Percentiles rank a stretch among this genome's conserved stretches.
phyloP scores from a whole-genome alignment of 2,113 vertebrate species.

The Symphodus melops region DNA sequence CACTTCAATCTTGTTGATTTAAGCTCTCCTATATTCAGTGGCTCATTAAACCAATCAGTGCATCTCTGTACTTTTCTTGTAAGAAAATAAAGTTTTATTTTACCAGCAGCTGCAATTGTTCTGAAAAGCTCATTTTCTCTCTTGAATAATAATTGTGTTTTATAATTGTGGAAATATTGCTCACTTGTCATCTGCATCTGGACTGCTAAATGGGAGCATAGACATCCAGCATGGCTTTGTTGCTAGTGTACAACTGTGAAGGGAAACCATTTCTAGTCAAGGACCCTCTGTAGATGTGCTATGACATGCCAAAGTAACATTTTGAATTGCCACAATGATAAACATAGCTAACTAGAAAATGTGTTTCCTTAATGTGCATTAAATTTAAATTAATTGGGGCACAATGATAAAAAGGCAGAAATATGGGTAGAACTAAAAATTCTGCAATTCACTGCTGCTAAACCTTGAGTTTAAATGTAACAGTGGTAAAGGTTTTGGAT shows the following conservation, averaged over 20 bases:
- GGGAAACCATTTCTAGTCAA: constrained; percentile 11
- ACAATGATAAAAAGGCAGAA: not conserved
- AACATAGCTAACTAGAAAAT: not conserved
- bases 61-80: not conserved
- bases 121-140: not conserved
- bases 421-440: not conserved
- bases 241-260: constrained; percentile 21
- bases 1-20: constrained; percentile 8
- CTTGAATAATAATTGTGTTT: not conserved
- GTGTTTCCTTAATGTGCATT: not conserved
- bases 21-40: constrained; percentile 6
- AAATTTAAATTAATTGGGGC: not conserved
- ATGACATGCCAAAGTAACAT: constrained; percentile 6
- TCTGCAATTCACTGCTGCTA: not conserved
- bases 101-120: not conserved
- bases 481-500: not conserved
- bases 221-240: constrained; percentile 2
- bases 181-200: constrained; percentile 22
- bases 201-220: constrained; percentile 30
- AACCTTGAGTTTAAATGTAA: not conserved
- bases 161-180: not conserved
- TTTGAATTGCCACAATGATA: not conserved
- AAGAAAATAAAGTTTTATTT: constrained; percentile 27
- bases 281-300: not conserved
- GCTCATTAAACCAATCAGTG: not conserved